Evolutionary conservation across 2,797 vertebrate species (phyloP).

Genomic region (Rhyacichthys aspro): DNA sequence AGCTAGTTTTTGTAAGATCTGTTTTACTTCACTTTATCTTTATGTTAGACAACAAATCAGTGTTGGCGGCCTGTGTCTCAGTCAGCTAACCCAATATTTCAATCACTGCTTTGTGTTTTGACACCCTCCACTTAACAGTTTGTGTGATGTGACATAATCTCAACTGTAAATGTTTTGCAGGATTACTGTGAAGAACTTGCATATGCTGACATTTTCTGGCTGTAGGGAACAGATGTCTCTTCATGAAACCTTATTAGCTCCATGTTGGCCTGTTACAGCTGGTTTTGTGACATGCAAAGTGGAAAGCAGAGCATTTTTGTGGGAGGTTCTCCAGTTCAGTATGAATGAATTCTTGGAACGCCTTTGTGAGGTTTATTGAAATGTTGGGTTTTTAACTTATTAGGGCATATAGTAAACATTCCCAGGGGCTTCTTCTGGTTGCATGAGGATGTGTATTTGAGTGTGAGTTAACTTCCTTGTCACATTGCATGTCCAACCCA

Average conservation of each 20-base stretch:
- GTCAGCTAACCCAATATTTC: conserved; percentile 22
- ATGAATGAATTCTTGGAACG: conserved; percentile 4
- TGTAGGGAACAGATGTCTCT: conserved; percentile 17
- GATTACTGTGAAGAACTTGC: conserved; percentile 5
- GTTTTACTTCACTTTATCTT: not conserved
- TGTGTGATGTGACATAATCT: conserved; percentile 24
- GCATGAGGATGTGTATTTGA: conserved; percentile 55
- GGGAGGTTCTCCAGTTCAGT: not conserved
- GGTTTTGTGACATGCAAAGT: conserved; percentile 42
- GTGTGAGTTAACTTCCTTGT: conserved; percentile 34
- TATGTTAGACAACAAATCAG: conserved; percentile 8
- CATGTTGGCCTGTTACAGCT: conserved; percentile 34
- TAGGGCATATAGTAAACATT: conserved; percentile 31
- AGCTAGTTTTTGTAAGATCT: conserved; percentile 6
- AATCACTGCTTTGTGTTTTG: conserved; percentile 23
- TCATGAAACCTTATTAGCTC: conserved; percentile 18
- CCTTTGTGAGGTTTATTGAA: conserved; percentile 28
- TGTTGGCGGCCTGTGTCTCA: conserved; percentile 17
- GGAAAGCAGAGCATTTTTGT: not conserved
- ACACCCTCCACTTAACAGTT: conserved; percentile 22
- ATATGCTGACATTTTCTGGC: conserved; percentile 36
- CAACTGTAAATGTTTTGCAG: conserved; percentile 33
- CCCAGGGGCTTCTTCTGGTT: conserved; percentile 29
- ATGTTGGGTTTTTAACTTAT: conserved; percentile 26
- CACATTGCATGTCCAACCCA: conserved; percentile 60